Evolutionary conservation across 2,888 invertebrate species (phyloP), one percentile per base, ranked within the genome.

Genomic region (Shargacucullia verbasci): DNA sequence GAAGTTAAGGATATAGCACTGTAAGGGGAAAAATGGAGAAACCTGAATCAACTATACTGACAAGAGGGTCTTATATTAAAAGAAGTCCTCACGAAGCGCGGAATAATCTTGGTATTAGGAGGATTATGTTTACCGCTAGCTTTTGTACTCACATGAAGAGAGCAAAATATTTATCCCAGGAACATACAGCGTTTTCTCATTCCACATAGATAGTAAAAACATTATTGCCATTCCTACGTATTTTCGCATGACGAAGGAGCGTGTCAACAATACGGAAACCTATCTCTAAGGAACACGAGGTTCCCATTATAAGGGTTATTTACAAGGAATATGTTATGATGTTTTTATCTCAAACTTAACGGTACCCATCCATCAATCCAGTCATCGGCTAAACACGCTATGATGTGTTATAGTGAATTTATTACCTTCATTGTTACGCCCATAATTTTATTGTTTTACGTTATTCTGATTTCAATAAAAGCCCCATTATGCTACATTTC

Each of bases 391-490:
- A 31, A 60, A 27, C 64, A 53, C 55, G 44, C 15, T 12, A 47
- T 55, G 46, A 31, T 41, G n/a, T 49, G 25, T 53, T 48, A 65
- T 57, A 29, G 33, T 13, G 49, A 52, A 53, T 65, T 70, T 55
- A 64, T 65, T 14, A 35, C 47, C 4, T 14, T 12, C 33, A 45
- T 56, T 53, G 58, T 69, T 69, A 58, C 62, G 58, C 49, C 64
- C 41, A 61, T 49, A 55, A 59, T 59, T 73, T 72, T 70, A 73
- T 59, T 44, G 57, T 70, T 70, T 54, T 59, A 65, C 58, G 56
- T 70, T 70, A 69, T 66, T 66, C 68, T 75, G 64, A 76, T 76
- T 72, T 68, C 47, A 65, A 61, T 75, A 77, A 73, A 70, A 20
- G 41, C 12, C 27, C 14, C 54, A 59, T 60, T 68, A 62, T 37